A percentile compares a stretch with the other conserved stretches of the same genome.
Conservation (phyloP, 2,113 vertebrate genomes). For the Nibea albiflora region DNA sequence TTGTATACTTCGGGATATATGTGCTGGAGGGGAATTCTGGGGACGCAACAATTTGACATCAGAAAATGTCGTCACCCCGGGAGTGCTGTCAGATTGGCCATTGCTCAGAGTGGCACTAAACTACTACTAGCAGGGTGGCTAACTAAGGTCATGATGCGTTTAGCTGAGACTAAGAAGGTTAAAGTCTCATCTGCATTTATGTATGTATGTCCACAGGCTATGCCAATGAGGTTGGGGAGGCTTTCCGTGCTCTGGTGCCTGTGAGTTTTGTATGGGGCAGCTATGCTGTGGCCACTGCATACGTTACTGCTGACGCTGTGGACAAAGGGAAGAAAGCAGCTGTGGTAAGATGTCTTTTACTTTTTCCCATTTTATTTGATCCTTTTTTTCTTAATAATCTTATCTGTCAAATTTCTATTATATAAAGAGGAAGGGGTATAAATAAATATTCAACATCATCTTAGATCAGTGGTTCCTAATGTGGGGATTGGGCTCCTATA, state of each 20-base stretch:
- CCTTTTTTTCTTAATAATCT: background rate
- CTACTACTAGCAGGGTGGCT: background rate
- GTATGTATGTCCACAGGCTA: conserved; percentile 85
- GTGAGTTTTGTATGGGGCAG: conserved; percentile 90
- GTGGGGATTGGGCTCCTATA: background rate
- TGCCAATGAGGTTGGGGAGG: conserved; percentile 96
- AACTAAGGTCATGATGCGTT: background rate
- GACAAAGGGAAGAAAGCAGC: conserved; percentile 94
- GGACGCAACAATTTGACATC: too few species aligned
- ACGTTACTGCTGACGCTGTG: conserved; percentile 92
- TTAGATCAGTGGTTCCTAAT: background rate
- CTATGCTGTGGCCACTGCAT: conserved; percentile 91
- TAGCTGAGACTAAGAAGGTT: conserved; percentile 14
- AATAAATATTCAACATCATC: background rate
- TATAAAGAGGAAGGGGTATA: background rate
- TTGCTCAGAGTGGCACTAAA: background rate
- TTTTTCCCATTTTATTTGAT: background rate
- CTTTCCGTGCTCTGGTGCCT: conserved; percentile 92
- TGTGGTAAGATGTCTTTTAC: conserved; percentile 80
- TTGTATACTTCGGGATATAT: background rate
- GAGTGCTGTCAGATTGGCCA: too few species aligned
- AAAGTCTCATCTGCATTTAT: background rate
- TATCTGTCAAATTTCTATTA: background rate
- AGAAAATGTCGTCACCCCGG: too few species aligned
- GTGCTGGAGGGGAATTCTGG: background rate